Base-by-base conservation (phyloP, 1,140 invertebrate genomes). In the Zaprionus taronus region DNA sequence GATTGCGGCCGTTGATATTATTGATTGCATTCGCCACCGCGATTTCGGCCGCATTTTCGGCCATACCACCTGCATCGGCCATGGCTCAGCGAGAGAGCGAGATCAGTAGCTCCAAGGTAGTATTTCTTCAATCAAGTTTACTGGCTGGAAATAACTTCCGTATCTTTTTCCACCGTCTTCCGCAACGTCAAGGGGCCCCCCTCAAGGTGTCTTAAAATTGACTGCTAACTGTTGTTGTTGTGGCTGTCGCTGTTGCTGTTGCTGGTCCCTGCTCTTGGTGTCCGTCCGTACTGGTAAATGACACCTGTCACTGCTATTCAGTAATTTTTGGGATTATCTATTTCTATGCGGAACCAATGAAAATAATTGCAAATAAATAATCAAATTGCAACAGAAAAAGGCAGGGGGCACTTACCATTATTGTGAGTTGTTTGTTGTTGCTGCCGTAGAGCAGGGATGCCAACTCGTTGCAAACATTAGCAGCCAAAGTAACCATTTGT, bases 1-100 rank as follows among this genome's bases (percentile, higher is more conserved):
- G 83, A 79, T 91, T 90, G 34, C 80, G 82, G 53, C 78, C 77
- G 38, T 81, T 89, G 63, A 89, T 79, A 74, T 89, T 89, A 81
- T 90, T 90, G 74, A 91, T 86, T 80, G 83, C 86, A 80, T 90
- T 86, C 34, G 79, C 81, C 20, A 83, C 85, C 15, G 82, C 86
- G 20, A 85, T 80, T 65, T 90, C 85, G 47, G 85, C 85, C 72
- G 71, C 75, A 63, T 77, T 77, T 63, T 73, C 75, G 53, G 58
- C 64, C 26, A 77, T 56, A 41, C 36, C 70, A 26, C 51, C 74
- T 55, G 53, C 71, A 55, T 68, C 64, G 60, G 71, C 75, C 71
- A 77, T 77, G 64, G 41, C 70, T 77, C 4, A 60, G 9, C 12
- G 11, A 38, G n/a, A 68, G 20, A 58, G 9, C 53, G 15, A 24